Evolutionary conservation across 2,113 vertebrate species (phyloP).

Genomic region (Cyphomyrus plagiostoma): DNA sequence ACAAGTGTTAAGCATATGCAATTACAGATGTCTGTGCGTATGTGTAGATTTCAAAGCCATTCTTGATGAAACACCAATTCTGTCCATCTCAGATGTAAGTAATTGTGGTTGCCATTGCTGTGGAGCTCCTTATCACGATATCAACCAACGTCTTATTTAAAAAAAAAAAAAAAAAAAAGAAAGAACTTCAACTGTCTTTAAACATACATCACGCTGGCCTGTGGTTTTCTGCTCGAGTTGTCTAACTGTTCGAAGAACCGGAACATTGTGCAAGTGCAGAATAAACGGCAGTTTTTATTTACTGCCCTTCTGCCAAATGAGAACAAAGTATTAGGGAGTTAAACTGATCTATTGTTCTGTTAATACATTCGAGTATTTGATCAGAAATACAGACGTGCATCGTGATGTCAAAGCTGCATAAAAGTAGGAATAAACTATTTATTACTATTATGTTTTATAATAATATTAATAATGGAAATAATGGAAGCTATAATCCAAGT

Average conservation of each 20-base stretch:
- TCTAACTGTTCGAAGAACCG: not conserved
- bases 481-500: no score
- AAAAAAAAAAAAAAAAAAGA: not conserved
- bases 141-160: not conserved
- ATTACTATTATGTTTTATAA: not conserved
- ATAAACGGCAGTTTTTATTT: not conserved
- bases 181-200: not conserved
- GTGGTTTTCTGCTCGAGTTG: not conserved
- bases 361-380: not conserved
- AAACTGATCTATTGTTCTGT: not conserved
- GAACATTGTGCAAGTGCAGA: not conserved
- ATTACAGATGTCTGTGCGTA: not conserved
- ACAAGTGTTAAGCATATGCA: not conserved
- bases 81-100: not conserved
- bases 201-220: not conserved
- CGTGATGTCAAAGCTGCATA: not conserved
- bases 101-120: not conserved
- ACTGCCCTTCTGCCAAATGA: not conserved
- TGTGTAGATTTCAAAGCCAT: not conserved
- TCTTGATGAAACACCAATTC: not conserved
- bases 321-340: not conserved
- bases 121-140: not conserved
- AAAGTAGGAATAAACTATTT: not conserved
- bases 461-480: not conserved
- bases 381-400: not conserved